Evolutionary conservation across 2,113 vertebrate genomes (phyloP), one percentile per base, ranked within the genome.

Genomic region (Pomatorhinus ruficollis): DNA sequence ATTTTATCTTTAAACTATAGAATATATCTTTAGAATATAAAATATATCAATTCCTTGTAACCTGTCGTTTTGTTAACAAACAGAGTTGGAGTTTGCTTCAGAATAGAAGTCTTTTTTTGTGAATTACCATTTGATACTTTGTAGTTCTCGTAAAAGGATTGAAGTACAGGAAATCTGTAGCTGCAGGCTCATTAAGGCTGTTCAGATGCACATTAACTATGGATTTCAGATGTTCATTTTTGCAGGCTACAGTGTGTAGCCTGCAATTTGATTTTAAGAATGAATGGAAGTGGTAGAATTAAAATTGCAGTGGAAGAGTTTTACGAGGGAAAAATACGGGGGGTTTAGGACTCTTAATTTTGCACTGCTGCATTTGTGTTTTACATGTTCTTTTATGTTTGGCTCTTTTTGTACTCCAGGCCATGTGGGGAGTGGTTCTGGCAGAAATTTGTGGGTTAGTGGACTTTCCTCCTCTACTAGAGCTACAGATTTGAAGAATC

Each of bases 361-460:
- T 68, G 81, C 18, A 7, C 6, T 19, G 16, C 5, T 45, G 11
- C 21, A 5, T 69, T 86, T 44, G 15, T 75, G 10, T 52, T 63
- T 21, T 85, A 8, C 4, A 1, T 5, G 7, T 1, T 59, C 4
- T 40, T 74, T 44, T 10, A 2, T 39, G 28, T 15, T 54, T 64
- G 64, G 6, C 2, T 57, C 45, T 49, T 50, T 50, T 75, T 57
- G 37, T 77, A 4, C 53, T 11, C 25, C 59, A 99, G 98, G 97
- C 69, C 97, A 97, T 56, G 91, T 65, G 37, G 86, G 97, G 89
- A 93, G 95, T 84, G 93, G 95, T 66, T 98, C 97, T 82, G 98
- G 99, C 59, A 98, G 97, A 83, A 99, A 99, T 89, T 97, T 99
- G 72, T 99, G 99, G 99, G 99, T 99, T 91, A 99, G 99, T 53